phyloP scores from a whole-genome alignment of 2,888 invertebrate species.

The Coelopa pilipes region DNA sequence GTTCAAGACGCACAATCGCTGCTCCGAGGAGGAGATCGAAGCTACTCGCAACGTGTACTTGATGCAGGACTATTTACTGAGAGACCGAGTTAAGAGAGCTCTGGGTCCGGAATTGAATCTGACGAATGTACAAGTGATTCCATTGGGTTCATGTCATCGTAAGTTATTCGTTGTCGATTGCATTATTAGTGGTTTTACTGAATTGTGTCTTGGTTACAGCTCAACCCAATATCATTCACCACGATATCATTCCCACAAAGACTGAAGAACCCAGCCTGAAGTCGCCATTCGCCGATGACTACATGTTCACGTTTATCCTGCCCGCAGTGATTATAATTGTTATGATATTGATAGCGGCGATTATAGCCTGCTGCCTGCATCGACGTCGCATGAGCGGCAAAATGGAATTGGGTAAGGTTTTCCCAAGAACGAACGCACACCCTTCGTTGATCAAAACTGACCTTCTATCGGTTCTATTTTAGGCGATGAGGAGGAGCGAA shows the following conservation, averaged over 20 bases:
- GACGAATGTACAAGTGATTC: slow-evolving; percentile 68
- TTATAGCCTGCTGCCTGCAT: slow-evolving; percentile 90
- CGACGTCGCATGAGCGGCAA: slow-evolving; percentile 85
- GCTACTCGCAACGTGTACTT: slow-evolving; percentile 78
- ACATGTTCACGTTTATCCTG: slow-evolving; percentile 84
- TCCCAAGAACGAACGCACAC: not conserved
- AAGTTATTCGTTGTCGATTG: slow-evolving; percentile 50
- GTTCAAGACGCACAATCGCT: slow-evolving; percentile 67
- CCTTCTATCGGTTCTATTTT: slow-evolving; percentile 39
- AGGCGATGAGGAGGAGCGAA: slow-evolving; percentile 82
- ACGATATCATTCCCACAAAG: slow-evolving; percentile 60
- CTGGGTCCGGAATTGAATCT: slow-evolving; percentile 76
- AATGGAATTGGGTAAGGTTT: slow-evolving; percentile 75
- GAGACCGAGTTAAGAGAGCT: slow-evolving; percentile 69
- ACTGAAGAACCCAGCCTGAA: slow-evolving; percentile 63
- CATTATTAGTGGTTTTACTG: not conserved
- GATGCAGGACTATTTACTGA: slow-evolving; percentile 71
- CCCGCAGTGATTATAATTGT: slow-evolving; percentile 89
- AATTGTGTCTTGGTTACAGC: slow-evolving; percentile 45
- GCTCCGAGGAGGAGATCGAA: slow-evolving; percentile 82
- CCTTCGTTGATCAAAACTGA: no score
- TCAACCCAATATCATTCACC: slow-evolving; percentile 55
- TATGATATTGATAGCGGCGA: slow-evolving; percentile 86
- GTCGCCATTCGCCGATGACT: slow-evolving; percentile 71
- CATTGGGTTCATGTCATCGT: slow-evolving; percentile 70